These are phyloP conservation scores for Diachasma alloeum DNA, from an alignment of 1,140 invertebrate genomes.

Conservation along the genomic window DNA sequence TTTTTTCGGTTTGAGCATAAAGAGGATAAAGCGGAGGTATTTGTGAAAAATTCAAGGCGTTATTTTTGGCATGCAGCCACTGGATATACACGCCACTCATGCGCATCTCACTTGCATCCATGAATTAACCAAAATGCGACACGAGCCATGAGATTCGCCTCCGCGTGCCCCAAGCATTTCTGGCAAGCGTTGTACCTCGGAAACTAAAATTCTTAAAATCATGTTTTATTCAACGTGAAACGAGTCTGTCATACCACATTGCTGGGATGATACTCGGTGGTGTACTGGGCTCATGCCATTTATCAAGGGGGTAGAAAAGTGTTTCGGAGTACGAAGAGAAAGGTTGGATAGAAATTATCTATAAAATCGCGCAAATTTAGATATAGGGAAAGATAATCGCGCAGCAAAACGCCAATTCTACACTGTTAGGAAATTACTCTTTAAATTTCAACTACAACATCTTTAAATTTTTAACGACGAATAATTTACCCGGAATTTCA, in stretches of 20 bases:
- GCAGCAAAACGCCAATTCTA: too few species aligned
- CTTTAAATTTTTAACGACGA: too few species aligned
- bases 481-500: too few species aligned
- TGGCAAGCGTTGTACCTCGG: slow-evolving; percentile 13
- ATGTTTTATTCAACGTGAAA: slow-evolving; percentile 50
- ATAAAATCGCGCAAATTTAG: too few species aligned
- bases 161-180: slow-evolving; percentile 29
- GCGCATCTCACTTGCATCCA: slow-evolving; percentile 17
- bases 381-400: too few species aligned
- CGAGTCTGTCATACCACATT: background rate
- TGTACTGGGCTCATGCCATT: background rate
- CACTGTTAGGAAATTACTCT: too few species aligned
- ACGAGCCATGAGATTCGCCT: slow-evolving; percentile 36
- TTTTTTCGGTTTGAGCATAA: background rate
- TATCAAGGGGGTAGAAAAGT: background rate
- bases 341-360: too few species aligned
- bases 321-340: background rate
- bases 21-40: background rate
- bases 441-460: too few species aligned
- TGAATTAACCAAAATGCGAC: slow-evolving; percentile 53
- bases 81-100: background rate
- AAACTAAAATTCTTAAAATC: slow-evolving; percentile 38
- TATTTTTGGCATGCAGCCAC: background rate
- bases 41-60: background rate
- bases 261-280: background rate